Percentiles rank a stretch among this genome's conserved stretches.
These are phyloP conservation scores for Hystrix brachyura DNA, from an alignment of 2,113 vertebrate genomes.

Conservation along the genomic window DNA sequence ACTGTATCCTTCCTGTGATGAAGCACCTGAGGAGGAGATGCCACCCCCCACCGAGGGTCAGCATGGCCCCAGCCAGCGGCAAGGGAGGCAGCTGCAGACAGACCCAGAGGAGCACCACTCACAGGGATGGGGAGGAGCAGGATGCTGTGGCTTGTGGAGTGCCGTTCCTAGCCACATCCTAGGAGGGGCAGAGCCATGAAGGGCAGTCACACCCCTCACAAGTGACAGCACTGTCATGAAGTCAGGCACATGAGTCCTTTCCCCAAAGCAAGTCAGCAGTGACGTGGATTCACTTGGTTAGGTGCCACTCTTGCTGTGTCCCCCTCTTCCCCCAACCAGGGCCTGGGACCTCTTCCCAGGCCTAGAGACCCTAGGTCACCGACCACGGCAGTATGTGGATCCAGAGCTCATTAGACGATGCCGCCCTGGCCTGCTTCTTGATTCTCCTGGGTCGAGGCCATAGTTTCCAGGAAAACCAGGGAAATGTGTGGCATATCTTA, in stretches of 20 bases:
- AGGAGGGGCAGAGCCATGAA: neutral
- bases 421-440: neutral
- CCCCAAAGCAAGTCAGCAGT: neutral
- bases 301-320: neutral
- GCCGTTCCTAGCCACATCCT: neutral
- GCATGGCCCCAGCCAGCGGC: neutral
- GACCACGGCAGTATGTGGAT: neutral
- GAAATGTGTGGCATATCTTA: neutral
- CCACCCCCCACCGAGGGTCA: neutral
- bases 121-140: neutral
- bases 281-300: neutral
- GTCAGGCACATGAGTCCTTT: neutral
- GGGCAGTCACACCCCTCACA: neutral
- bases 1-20: neutral
- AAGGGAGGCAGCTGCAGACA: neutral
- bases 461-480: neutral
- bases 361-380: neutral
- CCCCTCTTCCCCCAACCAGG: neutral
- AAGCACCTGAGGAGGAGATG: neutral
- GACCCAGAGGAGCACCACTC: neutral
- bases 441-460: neutral
- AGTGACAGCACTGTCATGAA: neutral
- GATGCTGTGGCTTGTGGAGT: neutral
- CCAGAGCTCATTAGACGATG: neutral
- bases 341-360: neutral